Evolutionary conservation across 2,888 invertebrate species (phyloP).

Genomic region (Nyleta sp.): DNA sequence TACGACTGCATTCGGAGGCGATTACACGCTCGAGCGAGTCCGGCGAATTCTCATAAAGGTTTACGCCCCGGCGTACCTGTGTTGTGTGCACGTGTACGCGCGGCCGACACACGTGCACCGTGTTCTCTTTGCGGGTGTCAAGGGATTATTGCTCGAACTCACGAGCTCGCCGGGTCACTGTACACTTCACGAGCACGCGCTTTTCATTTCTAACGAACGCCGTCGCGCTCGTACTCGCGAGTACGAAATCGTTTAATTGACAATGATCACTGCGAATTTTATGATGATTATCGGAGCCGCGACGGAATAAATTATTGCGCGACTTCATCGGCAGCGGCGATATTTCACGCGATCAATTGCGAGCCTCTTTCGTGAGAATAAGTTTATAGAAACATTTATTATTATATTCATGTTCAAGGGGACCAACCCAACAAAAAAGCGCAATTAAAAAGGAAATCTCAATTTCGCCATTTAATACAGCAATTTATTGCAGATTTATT

Average conservation of each 20-base stretch:
- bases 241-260: constrained; percentile 44
- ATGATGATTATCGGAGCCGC: constrained; percentile 27
- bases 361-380: too few species aligned
- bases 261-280: constrained; percentile 29
- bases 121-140: constrained; percentile 69
- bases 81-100: constrained; percentile 4
- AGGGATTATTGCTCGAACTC: constrained; percentile 72
- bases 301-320: too few species aligned
- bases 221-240: background rate
- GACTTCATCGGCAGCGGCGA: too few species aligned
- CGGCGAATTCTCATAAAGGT: constrained; percentile 49
- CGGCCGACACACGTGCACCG: constrained; percentile 7
- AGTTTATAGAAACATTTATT: too few species aligned
- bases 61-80: constrained; percentile 26
- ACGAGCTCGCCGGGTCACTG: constrained; percentile 71
- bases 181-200: constrained; percentile 66
- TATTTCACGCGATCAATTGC: too few species aligned
- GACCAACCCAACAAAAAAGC: too few species aligned
- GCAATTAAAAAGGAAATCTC: too few species aligned
- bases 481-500: too few species aligned
- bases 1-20: constrained; percentile 57
- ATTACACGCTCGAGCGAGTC: constrained; percentile 55
- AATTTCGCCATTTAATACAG: too few species aligned
- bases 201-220: constrained; percentile 22
- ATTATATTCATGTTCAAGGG: too few species aligned